Base-by-base conservation (phyloP, 2,113 vertebrate species). In the Axis porcinus region DNA sequence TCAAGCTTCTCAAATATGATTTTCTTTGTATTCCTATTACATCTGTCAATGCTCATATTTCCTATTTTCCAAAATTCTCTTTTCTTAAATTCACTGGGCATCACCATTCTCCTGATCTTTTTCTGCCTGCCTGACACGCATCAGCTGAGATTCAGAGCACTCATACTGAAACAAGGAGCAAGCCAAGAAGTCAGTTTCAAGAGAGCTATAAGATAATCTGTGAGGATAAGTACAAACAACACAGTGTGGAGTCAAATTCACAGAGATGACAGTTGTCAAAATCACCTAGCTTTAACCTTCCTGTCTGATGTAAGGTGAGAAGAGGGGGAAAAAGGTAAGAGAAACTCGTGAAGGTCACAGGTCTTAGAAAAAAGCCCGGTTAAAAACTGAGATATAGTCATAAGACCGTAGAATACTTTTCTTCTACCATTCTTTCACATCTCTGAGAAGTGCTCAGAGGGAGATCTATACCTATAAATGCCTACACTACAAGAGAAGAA, bases 41-140 rank as follows among this genome's bases (percentile, higher is more conserved):
- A 78, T 90, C 83, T 67, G 28, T 5, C 6, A 85, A 27, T 45
- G 3, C 3, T 74, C 2, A 58, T 84, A 45, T n/a, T 40, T 91
- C 3, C 12, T 62, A 15, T 89, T 86, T 86, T 82, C 40, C 76
- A 57, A 86, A 95, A 60, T 74, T 95, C 7, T 86, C 19, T 74
- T 85, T 79, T 74, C 4, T 28, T 8, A 43, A 45, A n/a, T 76
- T 57, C 50, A 57, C 43, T 85, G 33, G 40, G 45, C 28, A 82
- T 8, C n/a, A 40, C 2, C 2, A 6, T 86, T 30, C 28, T 64
- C 1, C 86, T 14, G 6, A 36, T 92, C 10, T 81, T 70, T 50
- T 81, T 50, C 28, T 67, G 4, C 3, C 7, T 90, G 6, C 5
- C 45, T 4, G 27, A 15, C 3, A 54, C 67, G 5, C 3, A 36